These are phyloP conservation scores for Corythaeola cristata DNA, from an alignment of 2,113 vertebrate species.

Conservation along the genomic window DNA sequence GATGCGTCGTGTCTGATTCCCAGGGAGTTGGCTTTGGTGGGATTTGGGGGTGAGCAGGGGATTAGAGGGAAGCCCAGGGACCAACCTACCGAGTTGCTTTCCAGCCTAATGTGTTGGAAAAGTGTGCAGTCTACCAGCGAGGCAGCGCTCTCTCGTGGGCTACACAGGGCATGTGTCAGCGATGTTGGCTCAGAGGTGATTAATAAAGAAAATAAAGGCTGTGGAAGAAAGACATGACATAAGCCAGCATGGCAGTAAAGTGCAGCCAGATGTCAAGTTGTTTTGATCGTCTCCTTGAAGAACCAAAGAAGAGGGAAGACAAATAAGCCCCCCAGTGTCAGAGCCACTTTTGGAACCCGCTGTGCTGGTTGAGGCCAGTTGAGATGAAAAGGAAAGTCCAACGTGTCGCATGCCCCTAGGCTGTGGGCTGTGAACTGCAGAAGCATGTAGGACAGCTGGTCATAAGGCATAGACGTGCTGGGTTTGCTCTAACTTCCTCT, in stretches of 20 bases:
- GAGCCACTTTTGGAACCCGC: neutral
- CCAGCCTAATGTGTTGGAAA: neutral
- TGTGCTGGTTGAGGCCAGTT: neutral
- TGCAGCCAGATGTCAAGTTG: conserved; percentile 5
- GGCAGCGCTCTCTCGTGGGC: conserved; percentile 15
- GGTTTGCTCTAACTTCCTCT: neutral
- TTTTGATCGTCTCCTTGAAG: conserved; percentile 14
- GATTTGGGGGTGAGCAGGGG: neutral
- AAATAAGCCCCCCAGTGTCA: neutral
- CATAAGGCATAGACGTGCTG: neutral
- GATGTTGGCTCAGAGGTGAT: neutral
- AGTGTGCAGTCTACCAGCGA: neutral
- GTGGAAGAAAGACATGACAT: neutral
- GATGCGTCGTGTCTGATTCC: neutral
- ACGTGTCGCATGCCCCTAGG: rapidly evolving
- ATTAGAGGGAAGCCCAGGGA: neutral
- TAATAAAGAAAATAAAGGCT: conserved; percentile 28
- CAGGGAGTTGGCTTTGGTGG: neutral
- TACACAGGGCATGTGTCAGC: rapidly evolving
- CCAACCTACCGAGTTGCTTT: neutral
- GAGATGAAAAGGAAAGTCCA: neutral
- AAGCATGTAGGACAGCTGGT: neutral
- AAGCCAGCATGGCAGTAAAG: neutral
- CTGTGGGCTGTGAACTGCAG: neutral
- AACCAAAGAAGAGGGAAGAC: neutral